A percentile compares a stretch with the other conserved stretches of the same genome.
Evolutionary conservation across 92 coral and sea anemone genomes (phyloP).

Genomic region (Porites cylindrica): DNA sequence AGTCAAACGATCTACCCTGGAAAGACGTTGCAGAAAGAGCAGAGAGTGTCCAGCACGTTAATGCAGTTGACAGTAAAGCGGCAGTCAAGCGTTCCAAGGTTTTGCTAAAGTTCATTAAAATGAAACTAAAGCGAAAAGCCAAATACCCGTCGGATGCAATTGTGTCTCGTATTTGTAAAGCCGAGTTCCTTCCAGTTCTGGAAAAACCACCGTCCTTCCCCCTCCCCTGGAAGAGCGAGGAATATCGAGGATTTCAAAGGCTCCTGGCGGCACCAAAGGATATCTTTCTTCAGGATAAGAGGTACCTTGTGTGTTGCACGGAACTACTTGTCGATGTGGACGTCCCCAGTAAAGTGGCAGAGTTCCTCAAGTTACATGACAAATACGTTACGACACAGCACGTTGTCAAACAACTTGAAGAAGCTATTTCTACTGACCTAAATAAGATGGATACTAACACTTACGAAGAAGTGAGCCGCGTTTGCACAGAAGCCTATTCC

Average conservation of each 20-base stretch:
- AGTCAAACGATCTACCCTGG: conserved; percentile 71
- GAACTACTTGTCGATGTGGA: conserved; percentile 26
- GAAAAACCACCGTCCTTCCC: conserved; percentile 47
- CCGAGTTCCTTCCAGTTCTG: conserved; percentile 52
- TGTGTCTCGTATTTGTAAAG: background rate
- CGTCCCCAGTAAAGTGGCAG: conserved; percentile 14
- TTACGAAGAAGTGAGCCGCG: conserved; percentile 28
- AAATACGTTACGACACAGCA: conserved; percentile 6
- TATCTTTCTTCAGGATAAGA: background rate
- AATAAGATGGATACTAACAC: background rate
- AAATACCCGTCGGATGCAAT: background rate
- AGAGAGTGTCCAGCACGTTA: conserved; percentile 54
- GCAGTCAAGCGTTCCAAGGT: conserved; percentile 46
- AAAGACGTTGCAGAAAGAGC: conserved; percentile 80
- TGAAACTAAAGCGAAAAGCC: conserved; percentile 24
- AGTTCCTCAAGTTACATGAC: conserved; percentile 13
- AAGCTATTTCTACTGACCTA: conserved; percentile 21
- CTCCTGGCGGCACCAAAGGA: conserved; percentile 38
- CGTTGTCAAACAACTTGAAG: conserved; percentile 33
- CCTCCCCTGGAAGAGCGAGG: conserved; percentile 54
- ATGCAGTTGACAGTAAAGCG: conserved; percentile 38
- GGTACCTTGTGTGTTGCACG: conserved; percentile 54
- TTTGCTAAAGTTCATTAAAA: conserved; percentile 41
- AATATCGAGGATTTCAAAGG: background rate
- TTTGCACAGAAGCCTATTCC: conserved; percentile 53